phyloP scores from a whole-genome alignment of 2,113 vertebrate species.

The Sakesphorus luctuosus region DNA sequence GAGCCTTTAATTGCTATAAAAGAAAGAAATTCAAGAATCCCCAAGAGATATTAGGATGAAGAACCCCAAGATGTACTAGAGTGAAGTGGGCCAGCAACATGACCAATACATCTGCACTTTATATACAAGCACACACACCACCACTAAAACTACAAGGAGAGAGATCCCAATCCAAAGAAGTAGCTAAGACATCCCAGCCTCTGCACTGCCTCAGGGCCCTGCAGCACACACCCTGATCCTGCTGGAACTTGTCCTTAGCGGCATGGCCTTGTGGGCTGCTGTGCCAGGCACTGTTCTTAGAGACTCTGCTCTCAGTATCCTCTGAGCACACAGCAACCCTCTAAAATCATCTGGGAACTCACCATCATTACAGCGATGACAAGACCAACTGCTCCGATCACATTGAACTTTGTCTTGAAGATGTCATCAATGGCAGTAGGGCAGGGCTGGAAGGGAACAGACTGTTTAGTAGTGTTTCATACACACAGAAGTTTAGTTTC shows the following conservation, averaged over 20 bases:
- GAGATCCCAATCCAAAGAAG: not conserved
- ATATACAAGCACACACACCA: no score
- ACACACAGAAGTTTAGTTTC: not conserved
- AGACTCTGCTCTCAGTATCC: not conserved
- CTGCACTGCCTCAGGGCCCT: not conserved
- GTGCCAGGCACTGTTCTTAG: not conserved
- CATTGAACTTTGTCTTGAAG: slow-evolving; percentile 87
- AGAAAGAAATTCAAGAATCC: not conserved
- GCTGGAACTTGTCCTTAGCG: not conserved
- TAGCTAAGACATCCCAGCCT: not conserved
- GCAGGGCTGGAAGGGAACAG: slow-evolving; percentile 79
- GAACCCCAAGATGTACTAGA: not conserved
- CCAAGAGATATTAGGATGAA: not conserved
- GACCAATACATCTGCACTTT: not conserved
- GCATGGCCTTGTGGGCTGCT: not conserved
- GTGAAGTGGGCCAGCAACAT: not conserved
- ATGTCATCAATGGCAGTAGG: slow-evolving; percentile 81
- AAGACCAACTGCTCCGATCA: slow-evolving; percentile 89
- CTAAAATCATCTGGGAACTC: slow-evolving; percentile 32
- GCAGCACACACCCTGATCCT: not conserved
- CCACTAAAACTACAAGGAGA: not conserved
- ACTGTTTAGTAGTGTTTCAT: not conserved
- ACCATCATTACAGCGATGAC: slow-evolving; percentile 90
- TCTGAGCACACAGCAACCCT: not conserved
- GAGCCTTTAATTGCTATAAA: not conserved